Base-by-base conservation (phyloP, 2,888 invertebrate species). In the Dynastes tityus region DNA sequence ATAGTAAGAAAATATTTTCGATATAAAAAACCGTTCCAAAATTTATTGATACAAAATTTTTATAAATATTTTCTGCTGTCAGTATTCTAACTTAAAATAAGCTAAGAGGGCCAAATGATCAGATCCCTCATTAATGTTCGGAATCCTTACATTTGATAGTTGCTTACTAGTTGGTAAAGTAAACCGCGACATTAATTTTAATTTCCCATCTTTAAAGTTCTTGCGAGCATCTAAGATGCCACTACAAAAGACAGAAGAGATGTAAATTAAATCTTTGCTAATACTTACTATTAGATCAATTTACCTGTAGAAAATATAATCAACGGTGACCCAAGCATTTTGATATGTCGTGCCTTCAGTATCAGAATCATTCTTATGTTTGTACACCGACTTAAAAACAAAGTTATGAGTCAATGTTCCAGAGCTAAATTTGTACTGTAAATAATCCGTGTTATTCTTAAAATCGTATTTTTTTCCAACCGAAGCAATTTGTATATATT, bases 251-350 rank as follows among this genome's bases (percentile, higher is more conserved):
- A 53, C 22, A 49, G 16, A 63, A 63, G 16, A 37, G 22, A 64
- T 13, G 0, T 40, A 3, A n/a, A 37, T 65, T 37, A 32, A 32
- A 64, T 0, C 2, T 2, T 29, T n/a, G 29, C 37, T n/a, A 11
- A 45, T 2, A 68, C n/a, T 32, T 29, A 53, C 4, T n/a, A 29
- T 13, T 71, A 45, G 8, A 45, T 27, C 2, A 73, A 77, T 51
- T 79, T 89, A 93, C 92, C 93, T 93, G 83, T 95, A 97, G 88
- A 97, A 97, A 80, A 98, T 97, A 86, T 97, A 98, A 89, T 98
- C 98, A 0, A 98, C 97, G 0, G 93, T 95, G 75, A 93, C 88
- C 95, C 95, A 95, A 65, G 89, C 86, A 71, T 92, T 89, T 84
- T 97, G 97, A 87, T 90, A 92, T 0, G 97, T 96, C 4, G 97